Evolutionary conservation across 2,797 vertebrate genomes (phyloP), one percentile per base, ranked within the genome.

Genomic region (Alfaro cultratus): DNA sequence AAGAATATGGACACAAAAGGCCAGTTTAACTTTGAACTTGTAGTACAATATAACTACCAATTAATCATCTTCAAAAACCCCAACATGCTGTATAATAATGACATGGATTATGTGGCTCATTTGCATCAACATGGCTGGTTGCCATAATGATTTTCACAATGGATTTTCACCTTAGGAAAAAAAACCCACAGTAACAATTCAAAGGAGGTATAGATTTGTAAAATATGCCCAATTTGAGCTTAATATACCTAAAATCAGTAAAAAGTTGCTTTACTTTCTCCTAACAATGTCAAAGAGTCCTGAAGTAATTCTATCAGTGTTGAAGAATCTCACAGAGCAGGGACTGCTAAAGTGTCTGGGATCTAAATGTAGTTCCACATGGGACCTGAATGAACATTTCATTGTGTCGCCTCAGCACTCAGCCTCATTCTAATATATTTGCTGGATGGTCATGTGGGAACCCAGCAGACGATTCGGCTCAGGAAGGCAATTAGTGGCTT

Each of bases 351-450:
- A 81, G 4, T 41, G 49, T 53, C 77, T 57, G 67, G 53, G 57
- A 84, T 76, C 72, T 47, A 77, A 86, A 82, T 83, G 68, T 74
- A 85, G 79, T 75, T 80, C 85, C 81, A 46, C 76, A 62, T 67
- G 76, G 86, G 82, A 86, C 81, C 72, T 46, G 74, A 82, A 77
- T 5, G 18, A 80, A 88, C 76, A 86, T 88, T 76, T 81, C 70
- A 87, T 84, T 88, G 31, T 80, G 85, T 81, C 36, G 9, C 83
- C 43, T 49, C 15, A 26, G 77, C 55, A 57, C 79, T 79, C 49
- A n/a, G 80, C 80, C 80, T 89, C 81, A 84, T 90, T 87, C 83
- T 46, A 90, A 39, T 70, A 84, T 81, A 89, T 89, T 90, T 88
- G 83, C 64, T 84, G 57, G 67, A 55, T 53, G 51, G 67, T 84